phyloP scores from a whole-genome alignment of 2,797 vertebrate species.

The Chaenodraco wilsoni region DNA sequence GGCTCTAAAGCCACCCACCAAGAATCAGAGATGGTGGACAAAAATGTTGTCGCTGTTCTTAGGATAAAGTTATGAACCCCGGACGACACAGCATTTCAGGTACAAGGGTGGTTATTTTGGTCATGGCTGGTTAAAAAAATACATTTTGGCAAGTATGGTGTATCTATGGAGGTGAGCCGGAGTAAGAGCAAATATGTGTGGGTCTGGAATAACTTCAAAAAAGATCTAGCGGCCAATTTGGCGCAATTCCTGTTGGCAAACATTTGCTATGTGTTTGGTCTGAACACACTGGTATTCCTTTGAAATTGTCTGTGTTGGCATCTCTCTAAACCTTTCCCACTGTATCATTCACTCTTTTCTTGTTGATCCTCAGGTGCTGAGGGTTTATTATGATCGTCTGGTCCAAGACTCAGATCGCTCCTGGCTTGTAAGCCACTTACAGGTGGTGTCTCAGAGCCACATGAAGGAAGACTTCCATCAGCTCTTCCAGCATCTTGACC shows the following conservation, averaged over 20 bases:
- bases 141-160: neutral
- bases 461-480: constrained; percentile 84
- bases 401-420: constrained; percentile 86
- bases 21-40: too few species aligned
- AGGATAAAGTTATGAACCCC: too few species aligned
- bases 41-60: too few species aligned
- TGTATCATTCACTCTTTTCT: neutral
- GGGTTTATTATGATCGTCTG: constrained; percentile 93
- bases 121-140: neutral
- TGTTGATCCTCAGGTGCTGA: constrained; percentile 83
- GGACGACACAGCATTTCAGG: too few species aligned
- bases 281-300: neutral
- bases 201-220: neutral
- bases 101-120: too few species aligned
- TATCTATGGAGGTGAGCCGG: neutral
- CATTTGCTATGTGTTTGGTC: too few species aligned
- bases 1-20: too few species aligned
- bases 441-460: constrained; percentile 77
- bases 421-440: constrained; percentile 88
- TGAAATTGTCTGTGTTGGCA: neutral
- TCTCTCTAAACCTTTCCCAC: neutral
- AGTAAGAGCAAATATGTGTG: neutral
- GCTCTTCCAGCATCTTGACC: constrained; percentile 87
- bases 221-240: neutral
- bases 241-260: too few species aligned